Evolutionary conservation across 2,113 vertebrate genomes (phyloP), one percentile per base, ranked within the genome.

Genomic region (Alectura lathami): DNA sequence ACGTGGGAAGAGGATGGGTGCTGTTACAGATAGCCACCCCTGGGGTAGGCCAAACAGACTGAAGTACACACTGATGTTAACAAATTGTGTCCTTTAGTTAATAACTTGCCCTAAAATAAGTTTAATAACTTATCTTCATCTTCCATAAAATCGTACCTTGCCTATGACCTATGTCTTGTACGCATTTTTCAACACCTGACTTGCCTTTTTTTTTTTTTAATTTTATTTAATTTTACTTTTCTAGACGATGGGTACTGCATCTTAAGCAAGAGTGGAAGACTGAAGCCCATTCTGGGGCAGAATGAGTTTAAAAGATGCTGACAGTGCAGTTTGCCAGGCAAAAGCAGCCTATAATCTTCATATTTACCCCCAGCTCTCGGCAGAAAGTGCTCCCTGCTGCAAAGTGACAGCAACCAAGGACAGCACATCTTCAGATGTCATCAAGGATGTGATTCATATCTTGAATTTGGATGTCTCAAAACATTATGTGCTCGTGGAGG

Each of bases 271-370:
- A 93, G 95, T 96, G 98, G 98, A 97, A 98, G 99, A 98, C 98
- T 96, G 98, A 98, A 93, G 92, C 88, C 92, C 79, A 72, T 74
- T 86, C 79, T 83, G 76, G 45, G 93, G 97, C 98, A 99, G 96
- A 91, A 99, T 99, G 99, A 99, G 98, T 98, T 92, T 96, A 90
- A 97, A 97, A 70, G 97, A 98, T 94, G 97, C 93, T 69, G 93
- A 96, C 75, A 80, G 95, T 97, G 74, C 94, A 85, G 74, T 96
- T 96, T 92, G 96, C 75, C 98, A 97, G 74, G 96, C 97, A 80
- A 97, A 96, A 92, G 92, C 95, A 54, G 70, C 96, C 91, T 98
- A 97, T 45, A 94, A 97, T 43, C 98, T 99, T 86, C 98, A 98
- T 88, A 98, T 99, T 96, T 99, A 99, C 96, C 98, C 98, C 27